These are phyloP conservation scores for Patella ulyssiponensis DNA, from an alignment of 2,888 invertebrate species.

Conservation along the genomic window DNA sequence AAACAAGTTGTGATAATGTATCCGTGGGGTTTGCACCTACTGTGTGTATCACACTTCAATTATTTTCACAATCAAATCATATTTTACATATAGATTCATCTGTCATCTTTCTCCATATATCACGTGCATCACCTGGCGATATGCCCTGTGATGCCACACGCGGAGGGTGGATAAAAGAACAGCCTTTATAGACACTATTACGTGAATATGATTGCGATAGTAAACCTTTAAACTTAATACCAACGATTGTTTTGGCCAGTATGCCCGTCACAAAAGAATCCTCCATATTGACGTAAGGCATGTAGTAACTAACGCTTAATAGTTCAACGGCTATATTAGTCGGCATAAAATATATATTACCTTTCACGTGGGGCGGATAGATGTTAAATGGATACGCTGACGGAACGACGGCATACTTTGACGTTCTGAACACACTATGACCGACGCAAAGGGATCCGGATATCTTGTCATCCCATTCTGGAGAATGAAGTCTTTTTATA, in stretches of 20 bases:
- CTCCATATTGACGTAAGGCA: slow-evolving; percentile 54
- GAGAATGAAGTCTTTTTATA: slow-evolving; percentile 14
- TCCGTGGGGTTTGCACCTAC: no score
- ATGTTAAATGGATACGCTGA: slow-evolving; percentile 40
- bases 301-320: slow-evolving; percentile 43
- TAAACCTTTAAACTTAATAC: not conserved
- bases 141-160: no score
- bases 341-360: slow-evolving; percentile 53
- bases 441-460: slow-evolving; percentile 9
- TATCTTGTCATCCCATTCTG: not conserved
- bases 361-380: slow-evolving; percentile 49
- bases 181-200: not conserved
- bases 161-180: not conserved
- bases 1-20: no score
- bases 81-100: not conserved
- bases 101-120: not conserved
- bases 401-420: slow-evolving; percentile 44
- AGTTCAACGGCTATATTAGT: slow-evolving; percentile 41
- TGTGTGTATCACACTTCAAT: no score
- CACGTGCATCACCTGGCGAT: no score
- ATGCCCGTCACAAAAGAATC: slow-evolving; percentile 58
- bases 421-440: slow-evolving; percentile 36
- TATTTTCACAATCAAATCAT: no score
- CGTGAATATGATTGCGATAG: not conserved
- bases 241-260: slow-evolving; percentile 39